Conservation (phyloP, 2,113 vertebrate species). For the Tonatia bakeri region DNA sequence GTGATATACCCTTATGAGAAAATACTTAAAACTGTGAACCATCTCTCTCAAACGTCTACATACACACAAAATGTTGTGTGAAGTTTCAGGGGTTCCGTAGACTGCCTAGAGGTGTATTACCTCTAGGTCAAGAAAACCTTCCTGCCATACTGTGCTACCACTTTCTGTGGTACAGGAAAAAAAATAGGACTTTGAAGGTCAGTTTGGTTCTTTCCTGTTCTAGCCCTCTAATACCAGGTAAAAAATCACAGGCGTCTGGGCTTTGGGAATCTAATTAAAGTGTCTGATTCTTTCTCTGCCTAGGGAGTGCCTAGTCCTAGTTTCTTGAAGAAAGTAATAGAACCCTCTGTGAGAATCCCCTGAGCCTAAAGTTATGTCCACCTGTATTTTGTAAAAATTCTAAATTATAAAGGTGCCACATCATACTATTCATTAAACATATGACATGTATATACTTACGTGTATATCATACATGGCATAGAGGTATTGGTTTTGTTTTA, state of each 20-base stretch:
- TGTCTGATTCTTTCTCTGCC: background rate
- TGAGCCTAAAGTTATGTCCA: background rate
- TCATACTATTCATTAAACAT: background rate
- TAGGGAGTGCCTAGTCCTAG: background rate
- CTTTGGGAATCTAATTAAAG: background rate
- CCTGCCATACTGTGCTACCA: background rate
- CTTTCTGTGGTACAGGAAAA: background rate
- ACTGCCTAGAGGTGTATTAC: background rate
- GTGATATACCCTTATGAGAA: background rate
- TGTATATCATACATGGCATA: background rate
- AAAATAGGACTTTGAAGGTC: background rate
- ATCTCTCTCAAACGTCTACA: background rate
- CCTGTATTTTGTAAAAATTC: conserved; percentile 12
- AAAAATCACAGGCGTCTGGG: background rate
- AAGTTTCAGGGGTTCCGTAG: background rate
- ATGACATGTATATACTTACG: background rate
- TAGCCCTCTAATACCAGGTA: background rate
- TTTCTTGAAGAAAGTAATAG: background rate
- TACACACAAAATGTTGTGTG: background rate
- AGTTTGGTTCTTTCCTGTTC: background rate
- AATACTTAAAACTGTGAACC: background rate
- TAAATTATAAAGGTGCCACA: background rate
- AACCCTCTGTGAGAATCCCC: background rate
- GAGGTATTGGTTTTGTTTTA: conserved; percentile 18
- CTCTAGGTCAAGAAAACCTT: background rate